These are phyloP conservation scores for Casuarius casuarius DNA, from an alignment of 2,113 vertebrate species.

Conservation along the genomic window DNA sequence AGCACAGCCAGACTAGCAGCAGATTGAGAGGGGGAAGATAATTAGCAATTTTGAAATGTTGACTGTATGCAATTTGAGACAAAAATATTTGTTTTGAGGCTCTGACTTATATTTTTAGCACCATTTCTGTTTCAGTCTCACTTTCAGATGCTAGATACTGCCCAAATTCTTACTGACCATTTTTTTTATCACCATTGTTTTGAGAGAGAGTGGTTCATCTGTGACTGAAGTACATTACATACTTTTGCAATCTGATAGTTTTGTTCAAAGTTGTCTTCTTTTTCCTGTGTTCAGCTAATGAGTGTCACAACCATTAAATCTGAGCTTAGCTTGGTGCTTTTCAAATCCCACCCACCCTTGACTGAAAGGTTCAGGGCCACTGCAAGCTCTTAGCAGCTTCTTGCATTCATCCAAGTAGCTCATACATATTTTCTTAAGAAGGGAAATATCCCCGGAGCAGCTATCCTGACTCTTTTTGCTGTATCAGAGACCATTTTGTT, in stretches of 20 bases:
- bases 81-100: slow-evolving; percentile 17
- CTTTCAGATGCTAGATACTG: background rate
- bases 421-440: background rate
- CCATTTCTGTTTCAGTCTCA: background rate
- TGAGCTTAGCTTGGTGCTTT: background rate
- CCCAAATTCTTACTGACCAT: background rate
- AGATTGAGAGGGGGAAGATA: slow-evolving; percentile 12
- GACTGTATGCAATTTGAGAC: background rate
- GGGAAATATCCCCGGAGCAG: background rate
- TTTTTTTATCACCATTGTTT: background rate
- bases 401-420: background rate
- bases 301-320: background rate
- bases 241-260: background rate
- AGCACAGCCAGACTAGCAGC: background rate
- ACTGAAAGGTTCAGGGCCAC: background rate
- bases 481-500: background rate
- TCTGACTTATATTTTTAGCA: background rate
- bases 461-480: background rate
- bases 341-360: background rate
- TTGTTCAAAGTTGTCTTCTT: background rate
- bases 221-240: background rate
- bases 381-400: background rate
- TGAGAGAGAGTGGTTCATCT: background rate
- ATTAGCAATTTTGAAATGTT: background rate
- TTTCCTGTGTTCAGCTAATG: background rate